Conservation (phyloP, 2,888 invertebrate species). For the Helobdella robusta region DNA sequence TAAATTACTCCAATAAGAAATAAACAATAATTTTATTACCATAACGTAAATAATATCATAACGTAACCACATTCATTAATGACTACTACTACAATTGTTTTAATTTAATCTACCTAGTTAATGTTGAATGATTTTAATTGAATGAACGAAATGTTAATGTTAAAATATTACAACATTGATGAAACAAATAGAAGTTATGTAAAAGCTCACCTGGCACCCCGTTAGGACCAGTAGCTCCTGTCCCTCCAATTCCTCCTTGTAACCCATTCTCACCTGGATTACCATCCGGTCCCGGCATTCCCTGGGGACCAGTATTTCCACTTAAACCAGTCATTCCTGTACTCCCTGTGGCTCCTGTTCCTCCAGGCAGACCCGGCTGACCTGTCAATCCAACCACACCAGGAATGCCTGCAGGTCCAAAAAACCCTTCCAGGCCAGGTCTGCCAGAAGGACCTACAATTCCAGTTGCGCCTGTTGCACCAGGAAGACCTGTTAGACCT, state of each 20-base stretch:
- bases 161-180: background rate
- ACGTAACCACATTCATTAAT: no score
- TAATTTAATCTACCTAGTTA: no score
- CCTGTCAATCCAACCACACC: background rate
- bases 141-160: background rate
- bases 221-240: background rate
- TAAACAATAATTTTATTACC: no score
- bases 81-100: no score
- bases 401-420: background rate
- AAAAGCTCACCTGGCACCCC: constrained; percentile 9
- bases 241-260: constrained; percentile 19
- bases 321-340: constrained; percentile 16
- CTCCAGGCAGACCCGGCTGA: constrained; percentile 7
- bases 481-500: background rate
- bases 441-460: background rate
- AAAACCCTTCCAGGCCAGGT: background rate
- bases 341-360: constrained; percentile 2
- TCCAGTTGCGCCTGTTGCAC: constrained; percentile 5
- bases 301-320: background rate
- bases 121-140: no score
- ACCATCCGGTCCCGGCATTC: constrained; percentile 3
- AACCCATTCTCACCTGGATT: background rate
- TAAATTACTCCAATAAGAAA: no score
- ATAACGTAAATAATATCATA: no score
- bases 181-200: background rate